Evolutionary conservation across 2,888 invertebrate species (phyloP).

Genomic region (Drosophila pegasa): DNA sequence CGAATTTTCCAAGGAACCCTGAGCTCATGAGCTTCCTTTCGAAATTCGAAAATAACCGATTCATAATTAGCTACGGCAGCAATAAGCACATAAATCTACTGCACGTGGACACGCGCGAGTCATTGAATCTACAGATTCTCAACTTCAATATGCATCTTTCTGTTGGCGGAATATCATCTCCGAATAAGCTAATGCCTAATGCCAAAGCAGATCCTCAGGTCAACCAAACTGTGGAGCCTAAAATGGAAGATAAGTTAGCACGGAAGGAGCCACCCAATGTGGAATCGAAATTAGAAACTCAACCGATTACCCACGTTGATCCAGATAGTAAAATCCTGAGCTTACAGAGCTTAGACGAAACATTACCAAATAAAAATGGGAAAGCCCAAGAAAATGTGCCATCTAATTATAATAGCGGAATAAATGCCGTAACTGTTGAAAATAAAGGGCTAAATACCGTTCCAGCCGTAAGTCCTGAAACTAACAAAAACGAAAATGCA

Average conservation of each 20-base stretch:
- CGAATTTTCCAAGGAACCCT: background rate
- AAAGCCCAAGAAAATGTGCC: background rate
- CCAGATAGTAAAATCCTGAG: background rate
- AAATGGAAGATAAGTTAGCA: background rate
- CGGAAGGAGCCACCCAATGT: background rate
- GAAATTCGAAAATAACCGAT: constrained; percentile 31
- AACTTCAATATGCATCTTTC: background rate
- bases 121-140: constrained; percentile 34
- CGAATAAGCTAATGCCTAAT: background rate
- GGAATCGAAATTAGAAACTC: background rate
- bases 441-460: background rate
- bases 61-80: background rate
- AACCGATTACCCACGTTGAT: background rate
- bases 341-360: background rate
- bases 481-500: background rate
- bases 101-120: constrained; percentile 5
- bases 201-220: no score
- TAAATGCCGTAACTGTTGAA: background rate
- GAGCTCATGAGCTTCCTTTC: constrained; percentile 12
- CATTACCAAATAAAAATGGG: background rate
- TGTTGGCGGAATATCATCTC: background rate
- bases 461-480: background rate
- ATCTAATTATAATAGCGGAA: background rate
- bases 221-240: background rate
- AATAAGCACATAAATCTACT: constrained; percentile 27